Base-by-base conservation (phyloP, 2,888 invertebrate species). In the Sisyra terminalis region DNA sequence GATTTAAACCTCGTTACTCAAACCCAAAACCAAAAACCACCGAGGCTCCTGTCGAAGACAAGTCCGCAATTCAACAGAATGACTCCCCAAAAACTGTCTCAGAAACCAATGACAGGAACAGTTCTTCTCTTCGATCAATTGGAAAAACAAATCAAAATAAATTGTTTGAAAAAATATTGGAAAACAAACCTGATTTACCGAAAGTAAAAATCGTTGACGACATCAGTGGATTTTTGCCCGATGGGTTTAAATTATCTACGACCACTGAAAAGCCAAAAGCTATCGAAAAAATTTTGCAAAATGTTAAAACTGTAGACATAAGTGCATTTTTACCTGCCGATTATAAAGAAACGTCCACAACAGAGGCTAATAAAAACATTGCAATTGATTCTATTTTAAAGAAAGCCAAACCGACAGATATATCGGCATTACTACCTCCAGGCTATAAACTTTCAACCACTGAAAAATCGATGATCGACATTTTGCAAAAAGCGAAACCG, bases 371-470 rank as follows among this genome's bases (percentile, higher is more conserved):
- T 18, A 16, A 16, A 39, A 18, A 39, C 14, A 31, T 29, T 7
- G 24, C 5, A 24, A 24, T 24, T 24, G 18, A 37, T 10, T 44
- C 29, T 43, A 42, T 50, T 13, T 34, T 50, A n/a, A 44, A 45
- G 7, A 50, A 55, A 30, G 54, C 54, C 34, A 50, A 52, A 44
- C 49, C 52, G 7, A 47, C 48, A 9, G 75, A 78, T 48, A 61
- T 79, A 45, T 65, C 70, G 35, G 71, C 73, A 42, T 70, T 81
- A 45, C 58, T 80, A 46, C 82, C 80, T 7, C 69, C 74, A 29
- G 75, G 68, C 29, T 74, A 64, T 51, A 72, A 70, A 48, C 40
- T 30, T 10, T 35, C 45, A 3, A 24, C 5, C 15, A 41, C 40
- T 30, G 45, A 44, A 14, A 46, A 50, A 42, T 46, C 15, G 40